Conservation (phyloP, 2,113 vertebrate genomes). For the Microtus pennsylvanicus region DNA sequence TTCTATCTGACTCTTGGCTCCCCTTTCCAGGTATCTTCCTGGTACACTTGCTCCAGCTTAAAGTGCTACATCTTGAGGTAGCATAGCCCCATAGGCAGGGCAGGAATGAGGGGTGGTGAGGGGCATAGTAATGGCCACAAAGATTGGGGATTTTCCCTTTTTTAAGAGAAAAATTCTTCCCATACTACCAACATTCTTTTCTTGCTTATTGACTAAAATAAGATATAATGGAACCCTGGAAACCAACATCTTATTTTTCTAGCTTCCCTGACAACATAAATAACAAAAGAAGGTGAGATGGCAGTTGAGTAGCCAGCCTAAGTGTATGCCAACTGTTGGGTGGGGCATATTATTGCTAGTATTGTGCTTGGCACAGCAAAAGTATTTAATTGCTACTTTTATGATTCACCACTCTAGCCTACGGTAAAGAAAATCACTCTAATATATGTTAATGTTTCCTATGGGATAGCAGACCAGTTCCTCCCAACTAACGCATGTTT, state of each 20-base stretch:
- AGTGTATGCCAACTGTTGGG: neutral
- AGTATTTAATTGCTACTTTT: neutral
- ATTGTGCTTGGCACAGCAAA: neutral
- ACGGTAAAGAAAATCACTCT: slow-evolving; percentile 9
- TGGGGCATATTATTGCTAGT: neutral
- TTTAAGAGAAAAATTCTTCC: neutral
- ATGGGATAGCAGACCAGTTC: neutral
- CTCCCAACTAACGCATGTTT: neutral
- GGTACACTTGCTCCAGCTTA: neutral
- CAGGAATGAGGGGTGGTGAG: neutral
- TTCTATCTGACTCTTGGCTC: neutral
- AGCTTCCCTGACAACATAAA: neutral
- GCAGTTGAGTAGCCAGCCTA: neutral
- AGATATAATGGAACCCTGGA: neutral
- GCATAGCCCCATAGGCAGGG: neutral
- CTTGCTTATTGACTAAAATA: neutral
- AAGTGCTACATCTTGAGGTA: neutral
- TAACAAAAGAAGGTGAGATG: neutral
- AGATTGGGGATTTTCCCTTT: neutral
- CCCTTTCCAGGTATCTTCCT: neutral
- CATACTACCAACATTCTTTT: neutral
- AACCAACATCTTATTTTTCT: neutral
- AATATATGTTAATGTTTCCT: slow-evolving; percentile 15
- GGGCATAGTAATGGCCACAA: too few relatives aligned
- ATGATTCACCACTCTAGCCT: neutral